Conservation (phyloP, 2,888 invertebrate species). For the Tetragnatha montana region DNA sequence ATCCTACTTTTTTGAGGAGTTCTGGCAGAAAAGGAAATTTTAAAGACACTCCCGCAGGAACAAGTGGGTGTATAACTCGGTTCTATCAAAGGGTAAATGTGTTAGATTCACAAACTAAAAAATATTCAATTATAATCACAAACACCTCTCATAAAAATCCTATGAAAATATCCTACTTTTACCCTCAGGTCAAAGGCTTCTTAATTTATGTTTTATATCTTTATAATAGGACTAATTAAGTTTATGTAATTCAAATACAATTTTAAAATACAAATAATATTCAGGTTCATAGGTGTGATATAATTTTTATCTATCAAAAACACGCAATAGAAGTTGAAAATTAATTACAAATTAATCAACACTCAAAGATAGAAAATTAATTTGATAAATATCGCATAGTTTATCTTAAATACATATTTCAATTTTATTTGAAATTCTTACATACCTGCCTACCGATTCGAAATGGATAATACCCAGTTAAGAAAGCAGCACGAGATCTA, state of each 20-base stretch:
- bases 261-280: too few species aligned
- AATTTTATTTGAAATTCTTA: background rate
- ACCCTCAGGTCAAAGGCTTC: too few species aligned
- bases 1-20: constrained; percentile 74
- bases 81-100: constrained; percentile 71
- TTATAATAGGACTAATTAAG: too few species aligned
- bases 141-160: background rate
- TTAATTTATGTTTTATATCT: too few species aligned
- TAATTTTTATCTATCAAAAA: too few species aligned
- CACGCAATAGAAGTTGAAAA: too few species aligned
- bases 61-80: constrained; percentile 74
- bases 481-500: constrained; percentile 75
- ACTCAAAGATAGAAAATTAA: too few species aligned
- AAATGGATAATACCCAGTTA: constrained; percentile 76
- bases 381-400: too few species aligned
- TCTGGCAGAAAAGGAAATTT: constrained; percentile 75
- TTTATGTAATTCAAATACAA: too few species aligned
- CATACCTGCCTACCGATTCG: constrained; percentile 75
- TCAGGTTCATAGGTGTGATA: too few species aligned
- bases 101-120: background rate
- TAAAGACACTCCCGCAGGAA: constrained; percentile 74
- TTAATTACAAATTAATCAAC: too few species aligned
- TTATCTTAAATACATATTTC: too few species aligned
- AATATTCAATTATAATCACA: background rate
- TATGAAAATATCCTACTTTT: background rate